phyloP scores from a whole-genome alignment of 2,888 invertebrate genomes.

The Phortica okadai region DNA sequence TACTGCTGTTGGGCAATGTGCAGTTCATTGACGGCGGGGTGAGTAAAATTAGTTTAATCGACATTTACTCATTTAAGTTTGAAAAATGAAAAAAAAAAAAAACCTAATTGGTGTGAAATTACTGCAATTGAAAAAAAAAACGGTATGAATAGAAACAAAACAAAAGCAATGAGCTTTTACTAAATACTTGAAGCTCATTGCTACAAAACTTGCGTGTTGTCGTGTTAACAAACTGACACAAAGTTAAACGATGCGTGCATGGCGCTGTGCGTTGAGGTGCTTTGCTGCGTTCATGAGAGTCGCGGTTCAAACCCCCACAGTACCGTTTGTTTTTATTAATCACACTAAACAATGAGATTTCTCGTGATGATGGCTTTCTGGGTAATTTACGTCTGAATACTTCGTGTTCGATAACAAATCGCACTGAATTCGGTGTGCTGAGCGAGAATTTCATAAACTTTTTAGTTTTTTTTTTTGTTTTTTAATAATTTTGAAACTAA shows the following conservation, averaged over 20 bases:
- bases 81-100: background rate
- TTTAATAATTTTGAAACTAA: background rate
- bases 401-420: slow-evolving; percentile 58
- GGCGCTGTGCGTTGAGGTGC: background rate
- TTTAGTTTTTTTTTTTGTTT: slow-evolving; percentile 21
- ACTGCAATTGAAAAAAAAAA: slow-evolving; percentile 1
- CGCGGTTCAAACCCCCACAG: background rate
- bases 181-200: background rate
- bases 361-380: slow-evolving; percentile 71
- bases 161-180: background rate
- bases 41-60: slow-evolving; percentile 43
- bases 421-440: slow-evolving; percentile 54
- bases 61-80: too few species aligned
- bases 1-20: slow-evolving; percentile 93
- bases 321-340: slow-evolving; percentile 22
- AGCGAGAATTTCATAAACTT: slow-evolving; percentile 58
- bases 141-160: slow-evolving; percentile 30
- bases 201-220: background rate
- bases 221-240: background rate
- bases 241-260: background rate
- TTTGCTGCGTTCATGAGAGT: background rate
- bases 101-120: background rate
- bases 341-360: slow-evolving; percentile 41
- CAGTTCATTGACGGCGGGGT: slow-evolving; percentile 88
- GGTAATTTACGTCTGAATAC: slow-evolving; percentile 76